Base-by-base conservation (phyloP, 2,113 vertebrate genomes). In the Bufo bufo region DNA sequence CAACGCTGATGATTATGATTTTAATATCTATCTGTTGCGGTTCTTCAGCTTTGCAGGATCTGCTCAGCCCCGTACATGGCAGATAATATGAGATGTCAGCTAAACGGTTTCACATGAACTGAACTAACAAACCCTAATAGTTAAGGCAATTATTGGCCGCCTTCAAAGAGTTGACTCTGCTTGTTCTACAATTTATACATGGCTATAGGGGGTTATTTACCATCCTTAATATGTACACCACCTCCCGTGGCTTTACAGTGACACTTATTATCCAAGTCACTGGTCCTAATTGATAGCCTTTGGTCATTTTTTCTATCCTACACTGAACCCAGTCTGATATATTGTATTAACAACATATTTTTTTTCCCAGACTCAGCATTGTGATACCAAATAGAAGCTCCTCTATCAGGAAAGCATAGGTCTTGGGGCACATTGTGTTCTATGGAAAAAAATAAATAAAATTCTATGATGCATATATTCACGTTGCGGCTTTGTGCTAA, bases 251-350 rank as follows among this genome's bases (percentile, higher is more conserved):
- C 58, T 77, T 33, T 47, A 63, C 59, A 77, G 19, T 89, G 87
- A 89, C 87, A 78, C 72, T 89, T 63, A 71, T 84, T 77, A 63
- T 83, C 81, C 87, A 89, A 65, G 81, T 84, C 81, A 84, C 82
- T 78, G 82, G 82, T 52, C 82, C 87, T 89, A 89, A 84, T 84
- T 88, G 82, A 84, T 89, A 89, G 87, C 87, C 87, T 52, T 84
- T 89, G 61, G 87, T 89, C 81, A 84, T 84, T 72, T 78, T 78
- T 77, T 66, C 84, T 63, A 79, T 75, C 58, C 77, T 78, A 84
- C 50, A 61, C 33, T 83, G 56, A 88, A 58, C 56, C n/a, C 33
- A 66, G 13, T 83, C 59, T 56, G 74, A 89, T 84, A 84, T 23
- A 89, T 89, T 78, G 81, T 89, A 66, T 84, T 89, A 89, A 89